These are phyloP conservation scores for Lethrus apterus DNA, from an alignment of 1,140 invertebrate genomes.

Conservation along the genomic window DNA sequence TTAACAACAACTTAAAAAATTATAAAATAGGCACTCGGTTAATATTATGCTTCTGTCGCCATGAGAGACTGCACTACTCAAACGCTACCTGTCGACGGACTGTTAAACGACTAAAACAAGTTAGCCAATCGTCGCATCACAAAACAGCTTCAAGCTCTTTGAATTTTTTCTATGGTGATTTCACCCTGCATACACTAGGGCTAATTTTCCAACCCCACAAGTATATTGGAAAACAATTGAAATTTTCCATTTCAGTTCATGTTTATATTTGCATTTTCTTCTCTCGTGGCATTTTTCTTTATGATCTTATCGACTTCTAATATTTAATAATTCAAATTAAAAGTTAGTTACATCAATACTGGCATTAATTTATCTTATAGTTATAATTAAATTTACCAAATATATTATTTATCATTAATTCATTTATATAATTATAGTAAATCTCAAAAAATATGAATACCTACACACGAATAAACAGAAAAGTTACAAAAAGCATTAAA, in stretches of 20 bases:
- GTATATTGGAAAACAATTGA: background rate
- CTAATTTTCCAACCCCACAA: background rate
- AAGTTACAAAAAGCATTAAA: too few species aligned
- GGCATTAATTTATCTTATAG: background rate
- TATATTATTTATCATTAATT: too few species aligned
- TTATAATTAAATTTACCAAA: background rate
- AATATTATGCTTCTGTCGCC: constrained; percentile 12
- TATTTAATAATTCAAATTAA: constrained; percentile 4
- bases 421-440: too few species aligned
- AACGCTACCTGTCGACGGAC: constrained; percentile 11
- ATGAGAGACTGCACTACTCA: constrained; percentile 12
- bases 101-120: constrained; percentile 13
- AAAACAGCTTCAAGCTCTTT: constrained; percentile 10
- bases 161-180: constrained; percentile 4
- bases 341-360: constrained; percentile 3
- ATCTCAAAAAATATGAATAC: too few species aligned
- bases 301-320: constrained; percentile 7
- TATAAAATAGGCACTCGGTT: constrained; percentile 14
- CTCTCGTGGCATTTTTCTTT: constrained; percentile 7
- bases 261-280: constrained; percentile 1
- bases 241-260: background rate
- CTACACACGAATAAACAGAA: too few species aligned
- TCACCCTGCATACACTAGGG: background rate
- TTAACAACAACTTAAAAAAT: constrained; percentile 11
- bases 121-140: constrained; percentile 10